Evolutionary conservation across 2,888 invertebrate genomes (phyloP), one percentile per base, ranked within the genome.

Genomic region (Saturnia pavonia): DNA sequence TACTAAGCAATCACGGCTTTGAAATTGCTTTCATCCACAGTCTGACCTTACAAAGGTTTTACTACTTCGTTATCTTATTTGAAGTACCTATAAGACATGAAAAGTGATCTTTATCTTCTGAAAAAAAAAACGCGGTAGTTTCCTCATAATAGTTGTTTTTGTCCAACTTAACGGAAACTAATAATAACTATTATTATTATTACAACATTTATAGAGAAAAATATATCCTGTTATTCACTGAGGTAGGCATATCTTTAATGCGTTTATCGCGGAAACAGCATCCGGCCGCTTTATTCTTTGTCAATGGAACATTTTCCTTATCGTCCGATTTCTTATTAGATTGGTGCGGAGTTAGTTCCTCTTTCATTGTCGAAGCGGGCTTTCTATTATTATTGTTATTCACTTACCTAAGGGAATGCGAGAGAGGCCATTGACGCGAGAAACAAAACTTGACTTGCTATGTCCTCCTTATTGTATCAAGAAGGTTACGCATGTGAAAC

Each of bases 301-400:
- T 86, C 89, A 88, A 88, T 90, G 88, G 87, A 90, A 89, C 87
- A 87, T 90, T 91, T 91, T 91, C 91, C 90, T 90, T 85, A 89
- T 89, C 83, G 83, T 78, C 84, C 85, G 82, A 88, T 89, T 88
- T 84, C 87, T 91, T 91, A 90, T 91, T 90, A 89, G 88, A 91
- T 92, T 91, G 89, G 83, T 83, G 76, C 80, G 79, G 84, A 89
- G 86, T 87, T 86, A 85, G 86, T 87, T 83, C 81, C 78, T 79
- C 80, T 84, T 82, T 82, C 77, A 80, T 76, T 82, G 83, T 71
- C 76, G 78, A 78, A 81, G 80, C 79, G 80, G 80, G 79, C 80
- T 80, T 80, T 81, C 78, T 83, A 84, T 85, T 87, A 87, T 87
- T 88, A 84, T 87, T 89, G 88, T 91, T 89, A 91, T 91, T 91